phyloP scores from a whole-genome alignment of 1,140 invertebrate genomes.

The Panagrolaimus sp. region DNA sequence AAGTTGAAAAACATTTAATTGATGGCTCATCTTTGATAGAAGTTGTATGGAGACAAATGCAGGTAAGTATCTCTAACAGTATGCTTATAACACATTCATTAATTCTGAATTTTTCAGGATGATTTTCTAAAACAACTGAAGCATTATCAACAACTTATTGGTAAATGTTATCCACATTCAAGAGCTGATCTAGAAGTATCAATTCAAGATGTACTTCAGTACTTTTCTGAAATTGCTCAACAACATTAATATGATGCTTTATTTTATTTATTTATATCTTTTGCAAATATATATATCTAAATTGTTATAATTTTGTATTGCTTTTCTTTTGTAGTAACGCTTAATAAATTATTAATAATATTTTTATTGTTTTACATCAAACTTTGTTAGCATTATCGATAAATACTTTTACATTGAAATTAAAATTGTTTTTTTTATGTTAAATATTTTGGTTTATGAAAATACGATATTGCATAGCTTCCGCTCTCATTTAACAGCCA shows the following conservation, averaged over 20 bases:
- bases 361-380: no score
- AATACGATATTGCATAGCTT: no score
- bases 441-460: no score
- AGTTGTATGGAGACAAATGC: slow-evolving; percentile 98
- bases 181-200: slow-evolving; percentile 88
- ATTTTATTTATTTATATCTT: no score
- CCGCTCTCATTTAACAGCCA: no score
- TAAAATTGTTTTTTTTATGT: no score
- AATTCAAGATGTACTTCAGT: slow-evolving; percentile 88
- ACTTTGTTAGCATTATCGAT: no score
- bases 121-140: slow-evolving; percentile 96
- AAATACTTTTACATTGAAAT: no score
- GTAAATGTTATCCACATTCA: slow-evolving; percentile 89
- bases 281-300: neutral
- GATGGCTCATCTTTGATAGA: slow-evolving; percentile 88
- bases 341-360: no score
- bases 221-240: slow-evolving; percentile 96
- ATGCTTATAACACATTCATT: slow-evolving; percentile 5
- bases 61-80: slow-evolving; percentile 59
- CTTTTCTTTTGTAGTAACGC: no score
- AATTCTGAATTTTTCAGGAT: slow-evolving; percentile 61
- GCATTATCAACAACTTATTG: slow-evolving; percentile 82
- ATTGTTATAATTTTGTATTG: neutral
- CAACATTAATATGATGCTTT: slow-evolving; percentile 67
- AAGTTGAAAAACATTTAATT: slow-evolving; percentile 91